These are phyloP conservation scores for Conistra vaccinii DNA, from an alignment of 2,888 invertebrate species.

Conservation along the genomic window DNA sequence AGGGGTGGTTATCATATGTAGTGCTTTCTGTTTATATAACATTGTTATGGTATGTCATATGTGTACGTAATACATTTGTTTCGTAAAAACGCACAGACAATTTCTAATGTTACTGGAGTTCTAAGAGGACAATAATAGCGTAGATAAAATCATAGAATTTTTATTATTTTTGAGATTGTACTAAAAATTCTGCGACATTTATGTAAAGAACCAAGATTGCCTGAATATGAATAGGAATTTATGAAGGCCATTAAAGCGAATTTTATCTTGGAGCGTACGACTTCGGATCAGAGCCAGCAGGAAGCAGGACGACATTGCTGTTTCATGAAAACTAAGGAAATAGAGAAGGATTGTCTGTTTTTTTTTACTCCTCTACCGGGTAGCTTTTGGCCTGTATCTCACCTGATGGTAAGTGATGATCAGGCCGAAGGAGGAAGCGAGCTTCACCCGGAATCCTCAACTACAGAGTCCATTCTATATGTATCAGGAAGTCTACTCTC, in stretches of 20 bases:
- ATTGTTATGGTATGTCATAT: background rate
- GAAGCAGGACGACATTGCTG: background rate
- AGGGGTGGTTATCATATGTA: conserved; percentile 18
- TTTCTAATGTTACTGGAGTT: background rate
- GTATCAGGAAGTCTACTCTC: background rate
- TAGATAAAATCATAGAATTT: background rate
- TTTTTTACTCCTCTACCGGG: too few relatives aligned
- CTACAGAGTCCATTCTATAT: background rate
- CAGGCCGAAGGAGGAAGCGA: too few relatives aligned
- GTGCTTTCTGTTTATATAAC: conserved; percentile 31
- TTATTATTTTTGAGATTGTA: background rate
- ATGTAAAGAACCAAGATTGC: background rate
- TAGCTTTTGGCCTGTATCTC: too few relatives aligned
- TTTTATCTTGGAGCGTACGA: background rate
- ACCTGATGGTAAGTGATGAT: too few relatives aligned
- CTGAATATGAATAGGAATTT: background rate
- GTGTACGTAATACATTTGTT: background rate
- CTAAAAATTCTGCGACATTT: background rate
- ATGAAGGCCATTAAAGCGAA: background rate
- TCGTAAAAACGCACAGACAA: conserved; percentile 17
- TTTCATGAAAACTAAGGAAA: background rate
- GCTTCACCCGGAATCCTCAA: too few relatives aligned
- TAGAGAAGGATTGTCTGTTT: too few relatives aligned
- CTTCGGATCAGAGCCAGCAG: background rate
- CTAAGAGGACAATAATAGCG: background rate